Percentiles rank a stretch among this genome's conserved stretches.
phyloP scores from a whole-genome alignment of 2,113 vertebrate species.

The Helogale parvula region DNA sequence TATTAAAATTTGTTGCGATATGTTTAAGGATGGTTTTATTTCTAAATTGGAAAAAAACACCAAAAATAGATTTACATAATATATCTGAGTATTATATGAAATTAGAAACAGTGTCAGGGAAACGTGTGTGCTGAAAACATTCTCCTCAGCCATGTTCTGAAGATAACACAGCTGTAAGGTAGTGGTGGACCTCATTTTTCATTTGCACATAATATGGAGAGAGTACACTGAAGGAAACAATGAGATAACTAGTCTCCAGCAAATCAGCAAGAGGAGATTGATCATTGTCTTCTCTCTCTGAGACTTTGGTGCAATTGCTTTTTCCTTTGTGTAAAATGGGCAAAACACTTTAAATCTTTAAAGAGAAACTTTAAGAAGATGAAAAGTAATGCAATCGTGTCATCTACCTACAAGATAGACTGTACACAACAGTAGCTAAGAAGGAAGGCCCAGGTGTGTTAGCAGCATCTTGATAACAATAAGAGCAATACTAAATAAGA shows the following conservation, averaged over 20 bases:
- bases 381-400: not conserved
- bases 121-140: not conserved
- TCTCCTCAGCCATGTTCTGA: not conserved
- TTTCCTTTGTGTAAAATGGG: not conserved
- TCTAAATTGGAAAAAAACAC: not conserved
- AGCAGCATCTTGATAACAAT: not conserved
- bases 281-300: not conserved
- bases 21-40: not conserved
- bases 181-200: not conserved
- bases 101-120: not conserved
- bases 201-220: not conserved
- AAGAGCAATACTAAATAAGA: not conserved
- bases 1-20: not conserved
- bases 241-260: not conserved
- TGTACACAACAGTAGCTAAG: not conserved
- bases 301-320: not conserved
- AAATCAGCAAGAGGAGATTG: not conserved
- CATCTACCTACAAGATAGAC: not conserved
- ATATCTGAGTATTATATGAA: not conserved
- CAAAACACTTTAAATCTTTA: not conserved
- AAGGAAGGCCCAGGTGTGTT: not conserved
- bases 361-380: slow-evolving; percentile 26
- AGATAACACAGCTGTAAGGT: not conserved
- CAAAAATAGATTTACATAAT: not conserved
- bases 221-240: not conserved